Conservation (phyloP, 2,113 vertebrate genomes). For the Rattus norvegicus region GRCr8 NC_086022.1:16094001-16094500, state of each 20-base stretch:
- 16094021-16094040: too few relatives aligned
- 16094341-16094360: not conserved
- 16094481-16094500: not conserved
- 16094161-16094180: not conserved
- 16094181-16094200: not conserved
- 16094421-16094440: not conserved
- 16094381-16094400: not conserved
- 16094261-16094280: not conserved
- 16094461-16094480: not conserved
- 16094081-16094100: too few relatives aligned
- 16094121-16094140: too few relatives aligned
- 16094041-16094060: too few relatives aligned
- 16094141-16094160: not conserved
- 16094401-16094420: not conserved
- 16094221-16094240: not conserved
- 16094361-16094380: not conserved
- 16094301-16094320: not conserved
- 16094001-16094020: too few relatives aligned
- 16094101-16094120: too few relatives aligned
- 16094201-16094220: not conserved
- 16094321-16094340: not conserved
- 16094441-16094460: not conserved
- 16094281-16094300: not conserved
- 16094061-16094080: too few relatives aligned
- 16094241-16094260: not conserved